Evolutionary conservation across 2,888 invertebrate genomes (phyloP).

Genomic region (Rhagonycha fulva): DNA sequence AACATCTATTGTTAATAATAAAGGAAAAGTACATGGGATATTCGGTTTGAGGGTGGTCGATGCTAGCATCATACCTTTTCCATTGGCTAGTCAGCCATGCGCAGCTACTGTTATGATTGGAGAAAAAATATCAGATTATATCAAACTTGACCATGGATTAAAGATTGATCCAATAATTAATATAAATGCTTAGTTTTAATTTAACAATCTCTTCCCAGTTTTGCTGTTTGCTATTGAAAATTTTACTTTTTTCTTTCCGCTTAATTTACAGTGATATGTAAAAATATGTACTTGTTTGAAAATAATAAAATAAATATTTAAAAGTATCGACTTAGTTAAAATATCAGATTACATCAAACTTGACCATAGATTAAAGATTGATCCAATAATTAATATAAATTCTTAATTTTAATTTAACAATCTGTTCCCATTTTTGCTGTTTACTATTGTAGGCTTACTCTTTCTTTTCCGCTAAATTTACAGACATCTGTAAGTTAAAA

Average conservation of each 20-base stretch:
- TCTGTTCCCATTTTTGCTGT: too few species aligned
- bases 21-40: conserved; percentile 62
- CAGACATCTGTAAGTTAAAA: too few species aligned
- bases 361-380: not conserved
- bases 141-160: not conserved
- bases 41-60: conserved; percentile 60
- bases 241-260: too few species aligned
- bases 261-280: too few species aligned
- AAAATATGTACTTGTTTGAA: too few species aligned
- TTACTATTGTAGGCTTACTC: too few species aligned
- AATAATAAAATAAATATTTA: too few species aligned
- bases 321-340: too few species aligned
- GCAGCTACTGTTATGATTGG: conserved; percentile 60
- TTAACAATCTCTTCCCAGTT: too few species aligned
- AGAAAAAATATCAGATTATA: conserved; percentile 49
- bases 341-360: not conserved
- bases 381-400: not conserved
- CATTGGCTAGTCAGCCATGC: conserved; percentile 58
- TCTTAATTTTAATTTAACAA: not conserved
- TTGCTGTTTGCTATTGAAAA: too few species aligned
- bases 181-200: not conserved
- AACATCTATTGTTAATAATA: conserved; percentile 60
- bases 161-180: not conserved
- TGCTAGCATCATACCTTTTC: conserved; percentile 53
- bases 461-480: too few species aligned